These are phyloP conservation scores for Neodiprion pinetum DNA, from an alignment of 1,140 invertebrate species.

Conservation along the genomic window DNA sequence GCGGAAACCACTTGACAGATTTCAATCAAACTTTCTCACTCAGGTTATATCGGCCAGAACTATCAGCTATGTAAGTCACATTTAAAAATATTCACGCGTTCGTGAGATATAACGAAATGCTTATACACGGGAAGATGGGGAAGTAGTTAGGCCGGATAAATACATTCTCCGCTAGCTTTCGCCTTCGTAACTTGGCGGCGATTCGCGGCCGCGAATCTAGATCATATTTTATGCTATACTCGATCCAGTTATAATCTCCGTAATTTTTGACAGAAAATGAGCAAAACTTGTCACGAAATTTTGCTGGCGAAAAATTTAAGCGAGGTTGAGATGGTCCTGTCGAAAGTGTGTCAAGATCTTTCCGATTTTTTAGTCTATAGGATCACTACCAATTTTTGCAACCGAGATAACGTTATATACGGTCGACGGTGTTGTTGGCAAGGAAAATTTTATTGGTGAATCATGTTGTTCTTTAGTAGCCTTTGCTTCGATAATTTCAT, in stretches of 20 bases:
- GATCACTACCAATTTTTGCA: background rate
- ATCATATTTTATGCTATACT: too few species aligned
- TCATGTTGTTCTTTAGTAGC: slow-evolving; percentile 4
- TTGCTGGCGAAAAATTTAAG: background rate
- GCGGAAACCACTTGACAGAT: too few species aligned
- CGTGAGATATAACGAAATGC: too few species aligned
- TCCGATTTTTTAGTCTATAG: background rate
- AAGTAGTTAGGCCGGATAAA: too few species aligned
- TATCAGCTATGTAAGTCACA: too few species aligned
- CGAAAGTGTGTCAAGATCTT: background rate
- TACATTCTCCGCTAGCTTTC: too few species aligned
- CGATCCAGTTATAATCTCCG: background rate
- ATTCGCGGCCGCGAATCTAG: too few species aligned
- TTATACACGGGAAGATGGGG: too few species aligned
- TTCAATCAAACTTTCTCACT: too few species aligned
- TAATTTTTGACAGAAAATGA: background rate
- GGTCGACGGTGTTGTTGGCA: slow-evolving; percentile 1
- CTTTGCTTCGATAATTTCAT: background rate
- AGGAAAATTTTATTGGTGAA: slow-evolving; percentile 7
- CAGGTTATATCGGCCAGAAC: too few species aligned
- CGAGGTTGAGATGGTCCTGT: slow-evolving; percentile 2
- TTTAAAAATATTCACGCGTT: too few species aligned
- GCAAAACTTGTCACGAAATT: background rate
- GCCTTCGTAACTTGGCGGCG: too few species aligned
- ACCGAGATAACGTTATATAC: background rate